These are phyloP conservation scores for Malacoraja senta DNA, from an alignment of 2,797 vertebrate genomes.

Conservation along the genomic window DNA sequence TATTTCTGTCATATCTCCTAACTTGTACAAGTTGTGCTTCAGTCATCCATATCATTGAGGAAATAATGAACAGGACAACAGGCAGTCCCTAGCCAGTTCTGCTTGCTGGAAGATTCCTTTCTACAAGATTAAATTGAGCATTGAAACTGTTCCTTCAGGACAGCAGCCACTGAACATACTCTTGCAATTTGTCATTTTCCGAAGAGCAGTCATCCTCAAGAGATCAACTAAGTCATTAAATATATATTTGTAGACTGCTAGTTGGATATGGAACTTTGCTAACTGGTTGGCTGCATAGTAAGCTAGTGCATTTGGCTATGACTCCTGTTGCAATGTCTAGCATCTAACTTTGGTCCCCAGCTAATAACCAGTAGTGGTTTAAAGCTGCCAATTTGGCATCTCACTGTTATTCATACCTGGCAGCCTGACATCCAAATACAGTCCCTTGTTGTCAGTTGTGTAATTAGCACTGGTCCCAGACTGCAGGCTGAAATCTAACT, in stretches of 20 bases:
- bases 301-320: neutral
- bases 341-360: slow-evolving; percentile 10
- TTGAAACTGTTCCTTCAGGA: slow-evolving; percentile 18
- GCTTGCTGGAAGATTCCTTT: slow-evolving; percentile 4
- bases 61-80: slow-evolving; percentile 29
- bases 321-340: neutral
- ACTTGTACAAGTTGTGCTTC: slow-evolving; percentile 21
- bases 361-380: slow-evolving; percentile 16
- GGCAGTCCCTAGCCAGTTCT: slow-evolving; percentile 14
- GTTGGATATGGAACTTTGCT: slow-evolving; percentile 24
- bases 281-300: slow-evolving; percentile 12
- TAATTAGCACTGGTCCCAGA: slow-evolving; percentile 29
- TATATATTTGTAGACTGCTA: slow-evolving; percentile 22
- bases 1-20: neutral
- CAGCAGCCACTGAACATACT: slow-evolving; percentile 2
- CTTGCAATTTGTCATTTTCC: slow-evolving; percentile 25
- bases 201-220: slow-evolving; percentile 17
- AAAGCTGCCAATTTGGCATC: slow-evolving; percentile 18
- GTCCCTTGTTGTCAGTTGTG: neutral
- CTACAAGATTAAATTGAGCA: slow-evolving; percentile 30
- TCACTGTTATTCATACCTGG: neutral
- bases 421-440: neutral
- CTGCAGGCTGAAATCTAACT: neutral
- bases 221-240: slow-evolving; percentile 33
- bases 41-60: slow-evolving; percentile 11